phyloP scores from a whole-genome alignment of 2,797 vertebrate species.

The Pantherophis alleghaniensis region DNA sequence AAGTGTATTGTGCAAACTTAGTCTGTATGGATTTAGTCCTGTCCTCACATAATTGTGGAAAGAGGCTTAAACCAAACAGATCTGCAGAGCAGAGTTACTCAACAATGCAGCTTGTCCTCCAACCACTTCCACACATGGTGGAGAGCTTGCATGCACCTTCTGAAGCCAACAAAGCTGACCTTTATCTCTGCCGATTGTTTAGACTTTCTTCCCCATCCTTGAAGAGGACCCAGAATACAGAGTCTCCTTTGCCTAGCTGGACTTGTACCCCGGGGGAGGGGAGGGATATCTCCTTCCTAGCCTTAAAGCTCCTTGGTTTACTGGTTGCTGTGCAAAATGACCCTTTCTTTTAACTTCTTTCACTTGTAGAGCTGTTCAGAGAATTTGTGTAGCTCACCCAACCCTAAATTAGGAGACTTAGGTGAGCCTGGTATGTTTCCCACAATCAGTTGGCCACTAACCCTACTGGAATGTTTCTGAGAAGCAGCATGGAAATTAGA shows the following conservation, averaged over 20 bases:
- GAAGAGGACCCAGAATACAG: neutral
- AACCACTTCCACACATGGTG: neutral
- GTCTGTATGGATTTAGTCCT: neutral
- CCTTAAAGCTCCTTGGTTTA: neutral
- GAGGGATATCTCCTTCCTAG: neutral
- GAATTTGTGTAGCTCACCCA: neutral
- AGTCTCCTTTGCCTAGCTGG: neutral
- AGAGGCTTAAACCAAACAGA: neutral
- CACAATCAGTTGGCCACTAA: neutral
- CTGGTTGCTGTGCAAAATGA: neutral
- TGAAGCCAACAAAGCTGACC: neutral
- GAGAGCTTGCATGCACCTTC: neutral
- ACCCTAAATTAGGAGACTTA: neutral
- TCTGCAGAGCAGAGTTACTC: neutral
- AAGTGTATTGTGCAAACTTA: neutral
- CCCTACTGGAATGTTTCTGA: neutral
- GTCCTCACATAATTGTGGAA: neutral
- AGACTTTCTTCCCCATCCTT: neutral
- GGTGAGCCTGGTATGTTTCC: neutral
- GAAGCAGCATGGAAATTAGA: neutral
- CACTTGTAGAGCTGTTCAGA: neutral
- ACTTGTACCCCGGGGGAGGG: neutral
- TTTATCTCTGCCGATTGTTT: neutral
- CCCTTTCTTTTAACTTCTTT: neutral
- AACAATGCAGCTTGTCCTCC: neutral